A percentile compares a stretch with the other conserved stretches of the same genome.
These are phyloP conservation scores for Harpagifer antarcticus DNA, from an alignment of 2,797 vertebrate genomes.

Conservation along the genomic window DNA sequence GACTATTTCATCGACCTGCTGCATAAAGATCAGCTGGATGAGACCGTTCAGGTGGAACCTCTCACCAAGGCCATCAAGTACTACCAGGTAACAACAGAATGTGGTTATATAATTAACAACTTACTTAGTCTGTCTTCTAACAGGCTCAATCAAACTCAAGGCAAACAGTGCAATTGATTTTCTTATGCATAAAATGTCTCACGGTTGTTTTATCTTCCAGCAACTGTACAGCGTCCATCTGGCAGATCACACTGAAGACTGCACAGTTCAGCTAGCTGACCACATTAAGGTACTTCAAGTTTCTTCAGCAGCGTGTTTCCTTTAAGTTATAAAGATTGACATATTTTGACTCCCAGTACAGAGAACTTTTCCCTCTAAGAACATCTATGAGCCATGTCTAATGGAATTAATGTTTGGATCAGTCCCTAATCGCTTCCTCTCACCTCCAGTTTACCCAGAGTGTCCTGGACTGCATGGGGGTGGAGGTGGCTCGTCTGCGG, in stretches of 20 bases:
- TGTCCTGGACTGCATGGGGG: slow-evolving; percentile 95
- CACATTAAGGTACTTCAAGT: slow-evolving; percentile 92
- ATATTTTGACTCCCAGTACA: not conserved
- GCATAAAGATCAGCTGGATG: slow-evolving; percentile 97
- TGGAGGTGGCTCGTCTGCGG: slow-evolving; percentile 92
- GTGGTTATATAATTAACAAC: not conserved
- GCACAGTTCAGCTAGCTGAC: slow-evolving; percentile 94
- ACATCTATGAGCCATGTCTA: not conserved
- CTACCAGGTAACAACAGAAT: slow-evolving; percentile 89
- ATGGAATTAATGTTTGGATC: not conserved
- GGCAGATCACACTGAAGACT: slow-evolving; percentile 91
- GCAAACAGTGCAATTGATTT: not conserved
- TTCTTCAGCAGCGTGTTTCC: not conserved
- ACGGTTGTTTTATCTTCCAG: slow-evolving; percentile 74
- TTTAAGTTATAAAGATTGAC: not conserved
- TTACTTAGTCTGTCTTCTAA: not conserved
- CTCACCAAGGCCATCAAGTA: slow-evolving; percentile 98
- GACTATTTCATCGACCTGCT: slow-evolving; percentile 97
- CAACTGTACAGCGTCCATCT: slow-evolving; percentile 97
- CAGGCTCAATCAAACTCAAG: not conserved
- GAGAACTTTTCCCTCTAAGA: not conserved
- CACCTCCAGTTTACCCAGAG: slow-evolving; percentile 92
- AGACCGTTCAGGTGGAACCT: slow-evolving; percentile 96
- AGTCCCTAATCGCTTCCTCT: not conserved
- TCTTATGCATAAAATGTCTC: not conserved